Evolutionary conservation across 1,140 invertebrate genomes (phyloP), one percentile per base, ranked within the genome.

Genomic region (Lepidotrigona ventralis): DNA sequence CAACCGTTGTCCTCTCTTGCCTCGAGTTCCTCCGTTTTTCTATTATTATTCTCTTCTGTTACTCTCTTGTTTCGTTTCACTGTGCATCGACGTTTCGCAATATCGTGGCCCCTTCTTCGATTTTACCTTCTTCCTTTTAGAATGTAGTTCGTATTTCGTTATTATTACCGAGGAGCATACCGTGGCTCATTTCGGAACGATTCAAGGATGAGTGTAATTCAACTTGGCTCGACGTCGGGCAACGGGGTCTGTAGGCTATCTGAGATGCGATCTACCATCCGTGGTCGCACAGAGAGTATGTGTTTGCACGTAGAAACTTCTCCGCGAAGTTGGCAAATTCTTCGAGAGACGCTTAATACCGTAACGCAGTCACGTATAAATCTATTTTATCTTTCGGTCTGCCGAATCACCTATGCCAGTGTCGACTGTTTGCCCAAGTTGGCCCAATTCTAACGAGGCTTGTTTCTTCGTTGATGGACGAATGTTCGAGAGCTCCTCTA

Each of bases 191-290:
- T 75, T 60, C 23, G 56, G 26, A 64, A 33, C 26, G n/a, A 23
- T 53, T 66, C 63, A 64, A 66, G 60, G 75, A 66, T 77, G 14
- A 29, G 21, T 23, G 58, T 46, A n/a, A 64, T 63, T 63, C 39
- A 46, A 46, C n/a, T 29, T 46, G 60, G n/a, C 54, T 66, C 26
- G 21, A 51, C 39, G 56, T 75, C 19, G 60, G 5, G 21, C 19
- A 77, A 77, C 75, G 33, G 51, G 15, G 23, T 76, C 33, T 63
- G 39, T 23, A 33, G 72, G 72, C 21, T 56, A 72, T 72, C 26
- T 12, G n/a, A 5, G 46, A 51, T 21, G n/a, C 23, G 39, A 72
- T 72, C 51, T 72, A 54, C 21, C 51, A 26, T 56, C 29, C 23
- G n/a, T 51, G 26, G 70, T 54, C 17, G 26, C 8, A 46, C 8